These are phyloP conservation scores for Drosophila mulleri DNA, from an alignment of 2,888 invertebrate genomes.

Conservation along the genomic window DNA sequence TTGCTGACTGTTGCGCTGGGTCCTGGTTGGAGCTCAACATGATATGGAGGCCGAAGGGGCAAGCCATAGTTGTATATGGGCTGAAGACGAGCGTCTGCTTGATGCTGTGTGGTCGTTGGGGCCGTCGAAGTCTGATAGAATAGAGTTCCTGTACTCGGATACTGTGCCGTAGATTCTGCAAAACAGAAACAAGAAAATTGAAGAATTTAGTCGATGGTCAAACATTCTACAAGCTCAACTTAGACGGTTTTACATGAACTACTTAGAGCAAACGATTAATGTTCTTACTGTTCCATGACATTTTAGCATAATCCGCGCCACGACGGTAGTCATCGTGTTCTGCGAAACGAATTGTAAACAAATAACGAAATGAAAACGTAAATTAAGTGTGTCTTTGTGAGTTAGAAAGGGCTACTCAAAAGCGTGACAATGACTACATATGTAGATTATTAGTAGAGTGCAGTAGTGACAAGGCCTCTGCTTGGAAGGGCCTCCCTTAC, in stretches of 20 bases:
- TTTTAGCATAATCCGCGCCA: constrained; percentile 92
- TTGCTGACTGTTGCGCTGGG: constrained; percentile 76
- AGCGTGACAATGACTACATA: constrained; percentile 15
- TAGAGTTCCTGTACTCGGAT: constrained; percentile 85
- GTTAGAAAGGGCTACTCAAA: constrained; percentile 49
- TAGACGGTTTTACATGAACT: constrained; percentile 31
- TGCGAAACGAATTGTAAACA: constrained; percentile 83
- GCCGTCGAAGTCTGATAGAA: constrained; percentile 86
- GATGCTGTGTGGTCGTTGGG: constrained; percentile 84
- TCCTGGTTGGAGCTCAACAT: constrained; percentile 81
- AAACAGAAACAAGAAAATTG: constrained; percentile 7
- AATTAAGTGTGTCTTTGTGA: constrained; percentile 70
- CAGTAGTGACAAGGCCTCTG: not conserved
- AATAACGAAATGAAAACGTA: constrained; percentile 80
- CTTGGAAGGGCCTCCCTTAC: constrained; percentile 69
- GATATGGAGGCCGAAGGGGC: constrained; percentile 83
- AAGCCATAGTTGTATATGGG: constrained; percentile 83
- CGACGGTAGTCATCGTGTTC: constrained; percentile 92
- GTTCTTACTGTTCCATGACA: constrained; percentile 93
- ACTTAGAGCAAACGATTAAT: constrained; percentile 40
- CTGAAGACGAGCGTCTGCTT: constrained; percentile 79
- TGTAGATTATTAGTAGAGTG: constrained; percentile 10
- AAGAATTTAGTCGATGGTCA: not conserved
- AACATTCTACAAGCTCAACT: constrained; percentile 7
- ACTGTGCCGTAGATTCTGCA: constrained; percentile 86